A percentile compares a stretch with the other conserved stretches of the same genome.
Evolutionary conservation across 2,888 invertebrate species (phyloP).

Genomic region (Zaprionus lineosus): DNA sequence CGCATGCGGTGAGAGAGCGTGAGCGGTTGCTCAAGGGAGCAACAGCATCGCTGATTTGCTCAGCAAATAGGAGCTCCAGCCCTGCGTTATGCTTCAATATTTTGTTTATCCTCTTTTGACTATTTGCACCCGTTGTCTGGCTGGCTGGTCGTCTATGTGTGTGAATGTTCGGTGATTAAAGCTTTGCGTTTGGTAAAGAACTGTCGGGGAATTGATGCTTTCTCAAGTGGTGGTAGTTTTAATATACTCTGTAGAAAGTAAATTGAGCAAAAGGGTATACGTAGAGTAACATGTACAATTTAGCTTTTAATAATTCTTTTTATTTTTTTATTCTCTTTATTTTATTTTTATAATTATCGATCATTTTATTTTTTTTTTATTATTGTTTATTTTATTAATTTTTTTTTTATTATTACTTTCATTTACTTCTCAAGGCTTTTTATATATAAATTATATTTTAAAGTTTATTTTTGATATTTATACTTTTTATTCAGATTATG

Average conservation of each 20-base stretch:
- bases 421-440: too few species aligned
- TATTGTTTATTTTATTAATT: too few species aligned
- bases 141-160: constrained; percentile 22
- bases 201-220: constrained; percentile 39
- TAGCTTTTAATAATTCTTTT: too few species aligned
- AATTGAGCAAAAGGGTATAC: background rate
- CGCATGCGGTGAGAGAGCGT: constrained; percentile 64
- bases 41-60: constrained; percentile 51
- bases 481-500: too few species aligned
- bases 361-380: too few species aligned
- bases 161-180: constrained; percentile 56
- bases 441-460: too few species aligned
- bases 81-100: constrained; percentile 32
- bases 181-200: constrained; percentile 65
- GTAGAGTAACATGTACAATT: too few species aligned
- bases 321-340: too few species aligned
- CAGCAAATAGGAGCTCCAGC: constrained; percentile 71
- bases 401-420: too few species aligned
- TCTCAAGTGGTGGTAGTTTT: constrained; percentile 60
- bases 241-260: background rate
- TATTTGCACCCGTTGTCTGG: constrained; percentile 43
- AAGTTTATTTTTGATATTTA: too few species aligned
- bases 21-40: constrained; percentile 45
- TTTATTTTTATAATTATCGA: too few species aligned
- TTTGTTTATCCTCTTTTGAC: constrained; percentile 46